Evolutionary conservation across 2,888 invertebrate genomes (phyloP).

Genomic region (Epistrophella euchroma): DNA sequence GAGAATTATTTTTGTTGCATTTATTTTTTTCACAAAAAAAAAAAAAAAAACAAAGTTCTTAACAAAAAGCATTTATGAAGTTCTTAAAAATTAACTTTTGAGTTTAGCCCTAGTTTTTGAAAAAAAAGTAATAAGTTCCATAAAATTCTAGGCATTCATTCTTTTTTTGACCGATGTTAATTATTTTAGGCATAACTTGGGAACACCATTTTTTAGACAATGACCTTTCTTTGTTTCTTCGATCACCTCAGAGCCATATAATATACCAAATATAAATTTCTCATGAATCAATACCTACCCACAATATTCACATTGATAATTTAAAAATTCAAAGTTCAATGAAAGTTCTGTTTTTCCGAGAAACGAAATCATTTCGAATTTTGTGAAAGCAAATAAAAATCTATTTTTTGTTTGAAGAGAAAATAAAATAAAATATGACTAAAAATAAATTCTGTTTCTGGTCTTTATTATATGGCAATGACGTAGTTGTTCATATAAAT

Average conservation of each 20-base stretch:
- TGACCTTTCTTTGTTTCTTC: not conserved
- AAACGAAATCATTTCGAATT: conserved; percentile 40
- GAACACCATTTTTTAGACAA: no score
- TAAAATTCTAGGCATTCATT: no score
- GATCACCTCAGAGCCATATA: not conserved
- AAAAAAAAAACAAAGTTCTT: no score
- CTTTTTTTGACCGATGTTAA: no score
- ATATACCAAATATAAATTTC: not conserved
- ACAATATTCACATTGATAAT: not conserved
- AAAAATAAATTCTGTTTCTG: conserved; percentile 20
- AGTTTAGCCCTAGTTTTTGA: no score
- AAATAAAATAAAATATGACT: conserved; percentile 3
- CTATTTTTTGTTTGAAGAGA: conserved; percentile 8
- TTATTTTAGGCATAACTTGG: no score
- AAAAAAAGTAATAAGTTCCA: no score
- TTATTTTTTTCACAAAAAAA: no score
- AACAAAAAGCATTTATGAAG: no score
- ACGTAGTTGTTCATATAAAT: not conserved
- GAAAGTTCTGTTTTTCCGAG: conserved; percentile 12
- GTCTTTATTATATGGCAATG: not conserved
- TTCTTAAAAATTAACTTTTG: no score
- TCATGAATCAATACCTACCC: not conserved
- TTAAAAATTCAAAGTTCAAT: not conserved
- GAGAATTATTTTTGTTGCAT: no score
- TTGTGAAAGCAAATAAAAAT: conserved; percentile 16